A percentile compares a stretch with the other conserved stretches of the same genome.
phyloP scores from a whole-genome alignment of 2,888 invertebrate species.

The Catocala sponsa region DNA sequence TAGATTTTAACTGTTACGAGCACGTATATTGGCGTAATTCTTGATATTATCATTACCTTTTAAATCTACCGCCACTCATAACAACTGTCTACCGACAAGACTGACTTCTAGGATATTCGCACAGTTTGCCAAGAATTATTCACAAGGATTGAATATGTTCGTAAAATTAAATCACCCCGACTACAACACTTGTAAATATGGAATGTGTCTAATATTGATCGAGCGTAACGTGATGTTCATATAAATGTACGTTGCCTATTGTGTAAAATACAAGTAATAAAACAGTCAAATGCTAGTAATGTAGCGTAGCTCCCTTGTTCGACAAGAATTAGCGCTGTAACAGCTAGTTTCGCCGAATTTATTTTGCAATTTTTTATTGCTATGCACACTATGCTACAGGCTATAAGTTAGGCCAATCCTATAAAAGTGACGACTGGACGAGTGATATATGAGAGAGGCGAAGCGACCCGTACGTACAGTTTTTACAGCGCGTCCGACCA shows the following conservation, averaged over 20 bases:
- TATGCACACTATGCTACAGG: slow-evolving; percentile 28
- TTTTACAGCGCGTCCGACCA: slow-evolving; percentile 60
- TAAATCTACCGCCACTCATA: no score
- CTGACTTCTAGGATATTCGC: slow-evolving; percentile 12
- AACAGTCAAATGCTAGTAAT: slow-evolving; percentile 2
- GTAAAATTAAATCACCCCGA: slow-evolving; percentile 9
- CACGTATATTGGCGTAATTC: no score
- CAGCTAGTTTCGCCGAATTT: slow-evolving; percentile 8
- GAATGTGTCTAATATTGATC: not conserved
- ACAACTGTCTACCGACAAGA: slow-evolving; percentile 8
- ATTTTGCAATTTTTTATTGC: slow-evolving; percentile 24
- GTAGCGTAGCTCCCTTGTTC: slow-evolving; percentile 5
- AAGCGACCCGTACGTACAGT: slow-evolving; percentile 64
- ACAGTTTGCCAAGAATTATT: slow-evolving; percentile 11
- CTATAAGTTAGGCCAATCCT: slow-evolving; percentile 40
- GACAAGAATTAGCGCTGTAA: slow-evolving; percentile 1
- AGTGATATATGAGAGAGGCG: slow-evolving; percentile 70
- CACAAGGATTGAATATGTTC: slow-evolving; percentile 12
- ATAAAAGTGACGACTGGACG: slow-evolving; percentile 61
- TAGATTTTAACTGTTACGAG: slow-evolving; percentile 8
- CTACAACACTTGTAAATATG: slow-evolving; percentile 3
- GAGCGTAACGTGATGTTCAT: not conserved
- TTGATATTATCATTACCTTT: no score
- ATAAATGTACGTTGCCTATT: not conserved
- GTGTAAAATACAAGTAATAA: slow-evolving; percentile 1